phyloP scores from a whole-genome alignment of 2,888 invertebrate species.

The Mythimna pallens region DNA sequence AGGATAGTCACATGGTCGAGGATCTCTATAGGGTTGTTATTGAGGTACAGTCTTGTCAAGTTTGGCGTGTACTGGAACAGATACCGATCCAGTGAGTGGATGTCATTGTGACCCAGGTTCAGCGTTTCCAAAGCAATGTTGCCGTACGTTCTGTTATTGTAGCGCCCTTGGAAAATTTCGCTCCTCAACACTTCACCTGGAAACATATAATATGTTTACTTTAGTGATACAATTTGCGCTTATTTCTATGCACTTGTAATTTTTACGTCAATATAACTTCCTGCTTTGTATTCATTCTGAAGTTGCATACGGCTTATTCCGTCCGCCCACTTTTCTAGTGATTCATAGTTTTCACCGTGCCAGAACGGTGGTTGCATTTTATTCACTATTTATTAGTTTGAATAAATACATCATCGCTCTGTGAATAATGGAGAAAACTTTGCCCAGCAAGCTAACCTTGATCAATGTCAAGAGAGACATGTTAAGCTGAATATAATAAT shows the following conservation, averaged over 20 bases:
- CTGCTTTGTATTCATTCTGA: conserved; percentile 57
- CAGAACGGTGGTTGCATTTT: conserved; percentile 40
- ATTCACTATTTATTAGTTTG: conserved; percentile 47
- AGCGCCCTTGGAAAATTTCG: conserved; percentile 93
- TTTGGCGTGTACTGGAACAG: conserved; percentile 92
- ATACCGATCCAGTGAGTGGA: conserved; percentile 91
- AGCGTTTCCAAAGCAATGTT: conserved; percentile 91
- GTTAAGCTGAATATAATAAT: conserved; percentile 13
- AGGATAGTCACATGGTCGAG: conserved; percentile 91
- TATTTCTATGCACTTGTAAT: conserved; percentile 29
- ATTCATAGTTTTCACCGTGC: conserved; percentile 60
- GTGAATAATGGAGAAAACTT: conserved; percentile 29
- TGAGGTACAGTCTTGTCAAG: conserved; percentile 90
- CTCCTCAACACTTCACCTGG: conserved; percentile 91
- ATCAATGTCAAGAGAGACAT: conserved; percentile 8
- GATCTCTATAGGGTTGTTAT: conserved; percentile 91
- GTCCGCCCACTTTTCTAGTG: conserved; percentile 60
- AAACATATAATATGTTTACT: conserved; percentile 56
- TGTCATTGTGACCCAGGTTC: conserved; percentile 92
- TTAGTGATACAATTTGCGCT: neutral
- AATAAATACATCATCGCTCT: conserved; percentile 34
- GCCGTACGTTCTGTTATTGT: conserved; percentile 89
- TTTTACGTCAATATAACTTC: conserved; percentile 42
- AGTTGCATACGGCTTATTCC: conserved; percentile 52
- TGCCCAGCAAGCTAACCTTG: conserved; percentile 11